These are phyloP conservation scores for Palythoa grandiflora DNA, from an alignment of 92 coral and sea anemone genomes.

Conservation along the genomic window DNA sequence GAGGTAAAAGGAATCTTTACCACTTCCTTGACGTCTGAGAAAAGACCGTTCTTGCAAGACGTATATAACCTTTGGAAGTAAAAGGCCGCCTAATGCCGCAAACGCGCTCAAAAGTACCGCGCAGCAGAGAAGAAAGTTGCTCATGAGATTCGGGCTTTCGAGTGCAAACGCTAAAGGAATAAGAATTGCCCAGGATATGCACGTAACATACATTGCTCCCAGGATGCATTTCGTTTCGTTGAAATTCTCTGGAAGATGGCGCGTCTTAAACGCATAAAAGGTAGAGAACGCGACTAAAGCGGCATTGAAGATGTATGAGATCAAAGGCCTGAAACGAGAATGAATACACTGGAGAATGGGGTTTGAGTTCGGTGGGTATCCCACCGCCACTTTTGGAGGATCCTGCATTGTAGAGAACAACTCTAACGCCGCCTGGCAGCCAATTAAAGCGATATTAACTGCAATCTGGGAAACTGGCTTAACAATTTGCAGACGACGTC, in stretches of 20 bases:
- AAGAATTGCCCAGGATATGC: constrained; percentile 44
- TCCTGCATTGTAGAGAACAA: constrained; percentile 34
- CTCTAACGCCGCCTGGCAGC: constrained; percentile 39
- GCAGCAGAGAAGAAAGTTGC: constrained; percentile 33
- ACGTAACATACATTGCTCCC: constrained; percentile 38
- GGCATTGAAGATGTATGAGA: constrained; percentile 30
- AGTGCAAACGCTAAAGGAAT: constrained; percentile 37
- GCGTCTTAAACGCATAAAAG: constrained; percentile 39
- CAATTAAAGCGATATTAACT: constrained; percentile 32
- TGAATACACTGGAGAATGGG: constrained; percentile 47
- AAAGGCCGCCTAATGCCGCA: constrained; percentile 34
- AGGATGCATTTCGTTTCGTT: constrained; percentile 45
- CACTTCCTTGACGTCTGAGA: constrained; percentile 1
- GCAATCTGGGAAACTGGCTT: constrained; percentile 40
- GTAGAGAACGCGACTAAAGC: constrained; percentile 37
- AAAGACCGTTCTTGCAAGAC: constrained; percentile 12
- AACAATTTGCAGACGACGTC: constrained; percentile 40
- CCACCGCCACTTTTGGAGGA: constrained; percentile 37
- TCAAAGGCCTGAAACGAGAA: constrained; percentile 36
- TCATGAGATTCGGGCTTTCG: constrained; percentile 25
- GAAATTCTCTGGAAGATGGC: constrained; percentile 46
- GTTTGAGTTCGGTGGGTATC: constrained; percentile 10
- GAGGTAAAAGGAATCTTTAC: constrained; percentile 28
- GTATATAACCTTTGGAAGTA: constrained; percentile 31
- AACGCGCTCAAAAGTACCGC: constrained; percentile 32